Percentiles rank a stretch among this genome's conserved stretches.
Evolutionary conservation across 1,140 invertebrate genomes (phyloP).

Genomic region (Bombyx mandarina): DNA sequence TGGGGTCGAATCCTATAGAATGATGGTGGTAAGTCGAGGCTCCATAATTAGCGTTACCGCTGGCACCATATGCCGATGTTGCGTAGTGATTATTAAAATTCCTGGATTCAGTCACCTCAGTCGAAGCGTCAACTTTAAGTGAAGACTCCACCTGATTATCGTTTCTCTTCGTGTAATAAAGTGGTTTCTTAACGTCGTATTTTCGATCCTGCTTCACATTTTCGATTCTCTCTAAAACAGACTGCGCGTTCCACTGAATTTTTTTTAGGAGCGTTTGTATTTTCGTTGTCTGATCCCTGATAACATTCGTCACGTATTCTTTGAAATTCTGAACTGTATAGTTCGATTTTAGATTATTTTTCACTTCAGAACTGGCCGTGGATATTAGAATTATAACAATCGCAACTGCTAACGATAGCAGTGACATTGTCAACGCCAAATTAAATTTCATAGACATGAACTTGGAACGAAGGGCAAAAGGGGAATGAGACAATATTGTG

Average conservation of each 20-base stretch:
- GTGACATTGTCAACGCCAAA: conserved; percentile 41
- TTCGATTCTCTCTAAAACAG: conserved; percentile 39
- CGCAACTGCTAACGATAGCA: conserved; percentile 42
- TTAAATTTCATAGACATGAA: conserved; percentile 42
- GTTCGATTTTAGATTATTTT: conserved; percentile 21
- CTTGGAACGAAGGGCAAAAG: conserved; percentile 15
- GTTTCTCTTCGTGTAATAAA: conserved; percentile 14
- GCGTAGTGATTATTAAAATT: conserved; percentile 42
- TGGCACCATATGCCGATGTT: conserved; percentile 40
- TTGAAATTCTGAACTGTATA: conserved; percentile 43
- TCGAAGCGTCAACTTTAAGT: conserved; percentile 15
- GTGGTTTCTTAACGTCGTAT: conserved; percentile 13
- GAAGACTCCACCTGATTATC: conserved; percentile 37
- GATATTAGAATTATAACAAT: conserved; percentile 40
- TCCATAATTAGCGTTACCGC: conserved; percentile 31
- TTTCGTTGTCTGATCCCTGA: conserved; percentile 51
- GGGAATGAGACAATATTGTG: conserved; percentile 27
- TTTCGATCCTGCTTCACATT: conserved; percentile 32
- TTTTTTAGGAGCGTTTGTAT: conserved; percentile 45
- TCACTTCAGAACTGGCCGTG: conserved; percentile 32
- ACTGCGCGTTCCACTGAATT: conserved; percentile 50
- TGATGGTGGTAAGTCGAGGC: conserved; percentile 60
- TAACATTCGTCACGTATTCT: conserved; percentile 43
- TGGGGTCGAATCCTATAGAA: conserved; percentile 64
- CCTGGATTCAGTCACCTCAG: conserved; percentile 25